phyloP scores from a whole-genome alignment of 2,888 invertebrate genomes.

The Urechis unicinctus region DNA sequence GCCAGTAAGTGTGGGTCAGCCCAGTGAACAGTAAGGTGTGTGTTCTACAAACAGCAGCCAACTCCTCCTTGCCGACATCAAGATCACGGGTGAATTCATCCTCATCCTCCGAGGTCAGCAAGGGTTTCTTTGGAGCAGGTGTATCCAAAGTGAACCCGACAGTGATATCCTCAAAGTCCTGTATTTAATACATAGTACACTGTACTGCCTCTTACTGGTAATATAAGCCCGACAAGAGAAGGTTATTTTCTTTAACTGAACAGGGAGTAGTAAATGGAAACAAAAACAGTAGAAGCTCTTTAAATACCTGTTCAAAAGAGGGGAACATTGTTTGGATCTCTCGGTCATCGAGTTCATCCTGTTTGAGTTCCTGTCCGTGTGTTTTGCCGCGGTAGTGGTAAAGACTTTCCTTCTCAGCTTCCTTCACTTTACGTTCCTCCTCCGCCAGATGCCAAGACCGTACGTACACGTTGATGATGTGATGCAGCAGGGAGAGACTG shows the following conservation, averaged over 20 bases:
- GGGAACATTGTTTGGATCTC: slow-evolving; percentile 49
- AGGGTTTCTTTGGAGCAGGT: not conserved
- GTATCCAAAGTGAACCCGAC: slow-evolving; percentile 28
- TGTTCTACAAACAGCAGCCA: too few species aligned
- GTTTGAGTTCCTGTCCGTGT: slow-evolving; percentile 44
- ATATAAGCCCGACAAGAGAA: too few species aligned
- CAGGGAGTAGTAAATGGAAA: too few species aligned
- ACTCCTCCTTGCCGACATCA: too few species aligned
- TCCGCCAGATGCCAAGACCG: slow-evolving; percentile 72
- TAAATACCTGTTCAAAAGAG: slow-evolving; percentile 46
- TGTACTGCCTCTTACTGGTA: too few species aligned
- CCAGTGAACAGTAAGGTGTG: too few species aligned
- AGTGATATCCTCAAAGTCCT: slow-evolving; percentile 45
- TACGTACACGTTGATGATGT: slow-evolving; percentile 55
- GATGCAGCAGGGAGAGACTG: slow-evolving; percentile 24
- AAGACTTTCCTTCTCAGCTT: slow-evolving; percentile 70
- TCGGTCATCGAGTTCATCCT: slow-evolving; percentile 44
- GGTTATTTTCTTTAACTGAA: too few species aligned
- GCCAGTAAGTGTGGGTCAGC: too few species aligned
- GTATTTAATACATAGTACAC: not conserved
- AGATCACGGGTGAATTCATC: too few species aligned
- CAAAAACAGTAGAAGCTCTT: too few species aligned
- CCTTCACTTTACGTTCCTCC: slow-evolving; percentile 61
- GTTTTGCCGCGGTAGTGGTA: slow-evolving; percentile 40
- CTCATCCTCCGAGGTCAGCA: not conserved